A percentile compares a stretch with the other conserved stretches of the same genome.
Conservation (phyloP, 2,113 vertebrate species). For the Ia io region DNA sequence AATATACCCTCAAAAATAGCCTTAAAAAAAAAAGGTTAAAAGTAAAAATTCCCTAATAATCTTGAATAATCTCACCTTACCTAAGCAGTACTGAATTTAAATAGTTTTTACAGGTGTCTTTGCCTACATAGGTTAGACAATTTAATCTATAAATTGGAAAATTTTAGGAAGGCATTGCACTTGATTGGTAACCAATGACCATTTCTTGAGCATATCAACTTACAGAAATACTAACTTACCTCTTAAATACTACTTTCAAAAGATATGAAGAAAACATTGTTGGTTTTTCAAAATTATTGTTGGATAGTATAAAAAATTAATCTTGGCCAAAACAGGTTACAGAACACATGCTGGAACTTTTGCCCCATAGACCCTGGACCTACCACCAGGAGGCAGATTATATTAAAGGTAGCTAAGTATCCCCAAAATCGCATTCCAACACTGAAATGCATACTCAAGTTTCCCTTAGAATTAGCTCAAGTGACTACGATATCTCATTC, state of each 20-base stretch:
- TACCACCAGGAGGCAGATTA: not conserved
- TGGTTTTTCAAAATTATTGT: not conserved
- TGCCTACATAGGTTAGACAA: not conserved
- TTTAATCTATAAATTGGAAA: not conserved
- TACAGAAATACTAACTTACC: conserved; percentile 7
- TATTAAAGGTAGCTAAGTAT: not conserved
- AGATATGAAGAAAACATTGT: not conserved
- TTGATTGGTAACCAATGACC: not conserved
- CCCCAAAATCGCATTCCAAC: not conserved
- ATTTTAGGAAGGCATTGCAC: not conserved
- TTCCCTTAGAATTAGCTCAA: not conserved
- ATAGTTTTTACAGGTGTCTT: not conserved
- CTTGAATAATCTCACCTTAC: not conserved
- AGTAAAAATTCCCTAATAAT: conserved; percentile 5
- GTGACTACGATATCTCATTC: not conserved
- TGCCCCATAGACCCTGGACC: not conserved
- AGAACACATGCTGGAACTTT: not conserved
- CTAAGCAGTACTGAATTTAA: not conserved
- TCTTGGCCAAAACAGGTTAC: not conserved
- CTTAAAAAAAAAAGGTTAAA: not conserved
- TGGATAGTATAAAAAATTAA: not conserved
- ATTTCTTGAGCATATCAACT: not conserved
- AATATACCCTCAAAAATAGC: not conserved
- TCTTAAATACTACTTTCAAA: not conserved
- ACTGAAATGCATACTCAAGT: not conserved